Base-by-base conservation (phyloP, 64 coral and sea anemone genomes). In the Cladopsammia gracilis region DNA sequence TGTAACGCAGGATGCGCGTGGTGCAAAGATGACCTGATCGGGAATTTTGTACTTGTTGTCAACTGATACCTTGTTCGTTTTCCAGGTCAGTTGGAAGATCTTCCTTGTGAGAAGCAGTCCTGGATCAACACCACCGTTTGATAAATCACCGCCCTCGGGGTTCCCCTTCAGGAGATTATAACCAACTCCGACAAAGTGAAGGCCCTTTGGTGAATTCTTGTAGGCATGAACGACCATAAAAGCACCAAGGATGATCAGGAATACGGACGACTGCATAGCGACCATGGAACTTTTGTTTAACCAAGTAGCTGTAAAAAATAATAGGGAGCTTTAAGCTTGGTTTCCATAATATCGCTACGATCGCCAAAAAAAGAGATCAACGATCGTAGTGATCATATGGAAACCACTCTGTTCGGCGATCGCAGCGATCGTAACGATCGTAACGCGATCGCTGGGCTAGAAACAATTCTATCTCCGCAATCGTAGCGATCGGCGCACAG, bases 161-260 rank as follows among this genome's bases (percentile, higher is more conserved):
- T 91, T 91, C 22, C 89, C 89, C 23, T 82, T 71, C 2, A 91
- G 77, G 1, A 91, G 66, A 68, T 91, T 91, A 57, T 91, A 91
- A 3, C 89, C 89, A 45, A 91, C 89, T 18, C 89, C 89, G 0
- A 91, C 65, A 47, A 91, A 91, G 49, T 91, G 89, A 18, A 91
- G 77, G 5, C 89, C 89, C 23, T 83, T 83, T 2, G 89, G 89
- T 19, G 78, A 61, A 52, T 52, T 16, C 18, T n/a, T 15, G 47
- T 9, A 8, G 0, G 16, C 73, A 7, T 76, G 14, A 20, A 12
- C 42, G 51, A 51, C 18, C 0, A 52, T 18, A 50, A 16, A 5
- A 5, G 20, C 7, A 46, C 47, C 73, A 76, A 76, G 46, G 5
- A 76, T 76, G 47, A 52, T 16, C 18, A 76, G 44, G 3, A 46